These are phyloP conservation scores for Schizotus pectinicornis DNA, from an alignment of 2,888 invertebrate genomes.

Conservation along the genomic window DNA sequence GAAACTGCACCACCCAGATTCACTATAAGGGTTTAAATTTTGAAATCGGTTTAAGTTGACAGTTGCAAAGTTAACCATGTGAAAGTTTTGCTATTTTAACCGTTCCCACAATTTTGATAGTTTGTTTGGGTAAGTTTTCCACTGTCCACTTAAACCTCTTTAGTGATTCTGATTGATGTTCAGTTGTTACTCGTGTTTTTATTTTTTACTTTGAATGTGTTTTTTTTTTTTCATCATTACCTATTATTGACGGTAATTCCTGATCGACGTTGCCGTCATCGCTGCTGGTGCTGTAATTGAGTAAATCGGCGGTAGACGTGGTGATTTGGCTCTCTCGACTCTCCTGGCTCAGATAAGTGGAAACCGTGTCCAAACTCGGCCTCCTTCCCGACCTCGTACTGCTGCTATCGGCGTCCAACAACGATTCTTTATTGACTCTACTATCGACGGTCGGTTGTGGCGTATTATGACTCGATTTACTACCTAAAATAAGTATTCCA, in stretches of 20 bases:
- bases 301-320: conserved; percentile 53
- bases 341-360: conserved; percentile 87
- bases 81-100: too few relatives aligned
- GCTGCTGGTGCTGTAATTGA: conserved; percentile 52
- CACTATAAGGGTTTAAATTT: too few relatives aligned
- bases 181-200: too few relatives aligned
- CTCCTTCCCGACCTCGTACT: conserved; percentile 79
- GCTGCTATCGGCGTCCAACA: conserved; percentile 71
- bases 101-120: too few relatives aligned
- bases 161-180: too few relatives aligned
- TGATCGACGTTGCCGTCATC: conserved; percentile 48
- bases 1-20: too few relatives aligned
- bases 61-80: too few relatives aligned
- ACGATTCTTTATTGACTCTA: conserved; percentile 48
- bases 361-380: conserved; percentile 87
- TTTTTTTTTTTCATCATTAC: conserved; percentile 35
- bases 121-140: too few relatives aligned
- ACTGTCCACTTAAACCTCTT: too few relatives aligned
- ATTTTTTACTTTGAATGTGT: too few relatives aligned
- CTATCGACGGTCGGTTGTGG: conserved; percentile 41
- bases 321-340: conserved; percentile 70
- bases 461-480: conserved; percentile 51
- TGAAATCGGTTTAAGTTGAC: too few relatives aligned
- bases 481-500: conserved; percentile 47
- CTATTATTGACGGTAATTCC: conserved; percentile 52